Conservation (phyloP, 2,113 vertebrate genomes). For the Phaethon lepturus region DNA sequence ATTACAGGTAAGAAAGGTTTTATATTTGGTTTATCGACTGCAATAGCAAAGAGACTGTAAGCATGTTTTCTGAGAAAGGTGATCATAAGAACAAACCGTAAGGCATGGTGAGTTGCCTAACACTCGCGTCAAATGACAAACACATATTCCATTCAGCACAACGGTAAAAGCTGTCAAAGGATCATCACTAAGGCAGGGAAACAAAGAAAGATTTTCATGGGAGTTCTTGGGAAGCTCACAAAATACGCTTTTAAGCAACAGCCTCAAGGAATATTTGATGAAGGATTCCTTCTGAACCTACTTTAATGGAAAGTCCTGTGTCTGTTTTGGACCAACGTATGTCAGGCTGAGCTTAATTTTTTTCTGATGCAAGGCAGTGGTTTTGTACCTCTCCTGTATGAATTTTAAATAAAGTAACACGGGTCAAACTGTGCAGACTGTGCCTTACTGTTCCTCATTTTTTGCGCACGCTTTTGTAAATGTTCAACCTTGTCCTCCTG, state of each 20-base stretch:
- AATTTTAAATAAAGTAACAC: not conserved
- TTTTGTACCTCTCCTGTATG: not conserved
- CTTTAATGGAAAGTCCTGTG: not conserved
- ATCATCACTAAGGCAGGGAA: not conserved
- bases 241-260: not conserved
- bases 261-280: not conserved
- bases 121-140: not conserved
- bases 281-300: not conserved
- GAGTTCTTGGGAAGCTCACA: not conserved
- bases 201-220: not conserved
- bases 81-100: not conserved
- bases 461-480: not conserved
- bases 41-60: not conserved
- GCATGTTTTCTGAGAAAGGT: not conserved
- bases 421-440: not conserved
- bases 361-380: not conserved
- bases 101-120: not conserved
- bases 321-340: not conserved
- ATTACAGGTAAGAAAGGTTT: not conserved
- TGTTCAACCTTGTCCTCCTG: not conserved
- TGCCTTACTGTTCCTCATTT: not conserved
- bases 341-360: not conserved
- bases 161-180: not conserved
- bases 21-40: not conserved
- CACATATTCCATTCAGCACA: not conserved